Conservation (phyloP, 1,140 invertebrate species). For the Eumeta japonica region DNA sequence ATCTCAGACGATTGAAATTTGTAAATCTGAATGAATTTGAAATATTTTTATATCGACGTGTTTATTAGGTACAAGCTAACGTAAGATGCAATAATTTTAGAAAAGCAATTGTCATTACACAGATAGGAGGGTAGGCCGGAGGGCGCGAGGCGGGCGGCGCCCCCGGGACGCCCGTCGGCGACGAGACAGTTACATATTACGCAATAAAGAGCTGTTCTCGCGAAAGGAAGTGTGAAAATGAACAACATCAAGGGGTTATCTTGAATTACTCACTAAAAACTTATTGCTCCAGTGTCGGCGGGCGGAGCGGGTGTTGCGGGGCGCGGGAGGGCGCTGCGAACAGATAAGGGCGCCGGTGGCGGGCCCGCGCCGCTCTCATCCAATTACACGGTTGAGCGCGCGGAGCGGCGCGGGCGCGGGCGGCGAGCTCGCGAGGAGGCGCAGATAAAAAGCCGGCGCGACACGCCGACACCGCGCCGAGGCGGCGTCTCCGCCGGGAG, state of each 20-base stretch:
- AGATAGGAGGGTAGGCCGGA: conserved; percentile 47
- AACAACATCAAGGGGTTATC: conserved; percentile 57
- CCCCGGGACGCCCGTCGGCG: conserved; percentile 46
- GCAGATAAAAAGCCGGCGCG: conserved; percentile 37
- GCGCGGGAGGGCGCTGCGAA: conserved; percentile 40
- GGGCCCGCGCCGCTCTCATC: conserved; percentile 55
- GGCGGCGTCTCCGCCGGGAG: conserved; percentile 48
- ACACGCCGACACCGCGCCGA: conserved; percentile 7
- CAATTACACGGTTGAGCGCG: conserved; percentile 58
- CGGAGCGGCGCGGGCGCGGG: conserved; percentile 31
- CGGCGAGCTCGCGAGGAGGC: conserved; percentile 18
- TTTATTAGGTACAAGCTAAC: too few relatives aligned
- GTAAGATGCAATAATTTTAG: conserved; percentile 46
- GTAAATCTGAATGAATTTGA: too few relatives aligned
- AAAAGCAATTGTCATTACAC: conserved; percentile 56
- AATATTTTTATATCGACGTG: too few relatives aligned
- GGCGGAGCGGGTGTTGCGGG: conserved; percentile 14
- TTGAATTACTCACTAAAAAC: conserved; percentile 58
- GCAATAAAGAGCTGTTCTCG: conserved; percentile 57
- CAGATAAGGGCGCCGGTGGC: conserved; percentile 54
- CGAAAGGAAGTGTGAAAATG: conserved; percentile 58
- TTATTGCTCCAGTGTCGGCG: conserved; percentile 38
- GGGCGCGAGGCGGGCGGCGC: conserved; percentile 44
- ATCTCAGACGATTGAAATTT: too few relatives aligned
- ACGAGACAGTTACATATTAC: conserved; percentile 55